Base-by-base conservation (phyloP, 2,888 invertebrate species). In the Adelphocoris suturalis region DNA sequence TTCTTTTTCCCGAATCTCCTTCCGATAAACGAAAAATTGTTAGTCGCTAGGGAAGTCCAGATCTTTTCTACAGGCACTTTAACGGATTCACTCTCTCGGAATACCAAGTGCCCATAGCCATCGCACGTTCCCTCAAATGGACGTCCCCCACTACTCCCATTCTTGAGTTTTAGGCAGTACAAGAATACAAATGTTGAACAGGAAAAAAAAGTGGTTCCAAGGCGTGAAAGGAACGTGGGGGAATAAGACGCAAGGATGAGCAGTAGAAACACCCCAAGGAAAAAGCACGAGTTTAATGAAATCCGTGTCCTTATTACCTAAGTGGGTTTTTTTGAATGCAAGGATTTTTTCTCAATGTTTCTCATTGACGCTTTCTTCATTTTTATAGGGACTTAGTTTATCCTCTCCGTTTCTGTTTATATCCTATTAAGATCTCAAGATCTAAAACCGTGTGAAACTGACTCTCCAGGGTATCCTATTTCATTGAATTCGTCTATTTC, bases 21-120 rank as follows among this genome's bases (percentile, higher is more conserved):
- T 37, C 37, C 7, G 37, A 37, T 37, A 37, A 37, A 37, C 3
- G 37, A 37, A 37, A 37, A 37, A 37, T 37, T 37, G 37, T 37
- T 37, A 37, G 37, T 37, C 37, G 37, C 68, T 12, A 68, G 68
- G 78, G 78, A 19, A 28, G 9, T 37, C 46, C 78, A 46, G 78
- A 78, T 47, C 48, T 82, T 52, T 82, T 82, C 47, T 19, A 46
- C 82, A 52, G 52, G 82, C 82, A 82, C 82, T 86, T 86, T 16
- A 86, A 48, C 75, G 46, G 75, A 75, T 86, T 68, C 75, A 75
- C 86, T 75, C n/a, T 75, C 27, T 47, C 48, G 68, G 86, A 86
- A 86, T 86, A 75, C 75, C 86, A 86, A 86, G 48, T 75, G 75
- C 86, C 86, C 37, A 46, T 86, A 47, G 86, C 86, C 86, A 86